phyloP scores from a whole-genome alignment of 2,888 invertebrate genomes.

The Diaperis boleti region DNA sequence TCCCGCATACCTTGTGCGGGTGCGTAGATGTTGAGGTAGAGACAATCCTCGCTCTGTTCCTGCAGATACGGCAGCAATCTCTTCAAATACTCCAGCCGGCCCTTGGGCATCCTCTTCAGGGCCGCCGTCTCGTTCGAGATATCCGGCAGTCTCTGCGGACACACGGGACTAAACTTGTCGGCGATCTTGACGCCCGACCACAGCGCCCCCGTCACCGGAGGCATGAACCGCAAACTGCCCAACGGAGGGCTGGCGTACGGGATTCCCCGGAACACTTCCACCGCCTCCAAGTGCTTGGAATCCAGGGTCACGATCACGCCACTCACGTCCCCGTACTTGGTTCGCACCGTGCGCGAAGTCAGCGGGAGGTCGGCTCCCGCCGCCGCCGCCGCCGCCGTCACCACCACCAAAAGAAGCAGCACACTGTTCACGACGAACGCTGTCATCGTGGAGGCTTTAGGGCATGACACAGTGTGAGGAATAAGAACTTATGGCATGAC shows the following conservation, averaged over 20 bases:
- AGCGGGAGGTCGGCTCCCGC: conserved; percentile 66
- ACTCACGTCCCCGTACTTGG: conserved; percentile 89
- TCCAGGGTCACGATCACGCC: conserved; percentile 88
- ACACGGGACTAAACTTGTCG: conserved; percentile 89
- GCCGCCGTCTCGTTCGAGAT: conserved; percentile 87
- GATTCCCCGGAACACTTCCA: conserved; percentile 93
- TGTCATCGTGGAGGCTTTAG: conserved; percentile 27
- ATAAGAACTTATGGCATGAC: not conserved
- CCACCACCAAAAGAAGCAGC: conserved; percentile 31
- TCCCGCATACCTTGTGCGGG: conserved; percentile 87
- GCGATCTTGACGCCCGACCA: conserved; percentile 92
- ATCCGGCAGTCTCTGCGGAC: conserved; percentile 91
- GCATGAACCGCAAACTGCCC: conserved; percentile 93
- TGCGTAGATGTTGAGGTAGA: conserved; percentile 96
- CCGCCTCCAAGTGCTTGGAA: conserved; percentile 84
- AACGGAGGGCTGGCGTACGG: conserved; percentile 95
- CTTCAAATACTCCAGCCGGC: conserved; percentile 88
- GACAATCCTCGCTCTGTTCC: conserved; percentile 96
- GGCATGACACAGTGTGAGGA: not conserved
- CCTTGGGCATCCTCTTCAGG: conserved; percentile 87
- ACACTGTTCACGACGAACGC: conserved; percentile 35
- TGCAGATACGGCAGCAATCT: conserved; percentile 87
- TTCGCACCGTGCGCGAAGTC: conserved; percentile 86
- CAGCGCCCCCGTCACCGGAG: conserved; percentile 92
- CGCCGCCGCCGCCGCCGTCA: conserved; percentile 15